A percentile compares a stretch with the other conserved stretches of the same genome.
Conservation (phyloP, 2,888 invertebrate species). For the Oligia fasciuncula region DNA sequence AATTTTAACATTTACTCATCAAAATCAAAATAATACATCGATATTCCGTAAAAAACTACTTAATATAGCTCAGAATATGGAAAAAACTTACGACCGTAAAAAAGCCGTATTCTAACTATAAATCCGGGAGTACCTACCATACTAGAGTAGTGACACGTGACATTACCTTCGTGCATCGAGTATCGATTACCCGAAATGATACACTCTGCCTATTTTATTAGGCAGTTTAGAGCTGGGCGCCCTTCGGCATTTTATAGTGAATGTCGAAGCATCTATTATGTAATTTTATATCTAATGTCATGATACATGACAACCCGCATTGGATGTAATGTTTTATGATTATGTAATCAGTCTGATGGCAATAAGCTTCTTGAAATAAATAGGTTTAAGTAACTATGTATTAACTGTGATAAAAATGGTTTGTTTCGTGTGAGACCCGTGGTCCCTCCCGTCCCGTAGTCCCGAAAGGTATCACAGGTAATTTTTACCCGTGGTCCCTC, state of each 20-base stretch:
- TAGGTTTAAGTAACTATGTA: neutral
- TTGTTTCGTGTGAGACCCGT: too few relatives aligned
- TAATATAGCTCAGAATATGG: neutral
- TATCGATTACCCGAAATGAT: slow-evolving; percentile 54
- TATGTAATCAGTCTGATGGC: neutral
- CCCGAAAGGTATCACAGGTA: too few relatives aligned
- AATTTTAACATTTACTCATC: neutral
- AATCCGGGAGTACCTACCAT: slow-evolving; percentile 16
- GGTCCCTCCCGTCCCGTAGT: too few relatives aligned
- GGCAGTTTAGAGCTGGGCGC: slow-evolving; percentile 46
- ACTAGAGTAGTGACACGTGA: slow-evolving; percentile 39
- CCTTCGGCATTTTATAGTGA: slow-evolving; percentile 60
- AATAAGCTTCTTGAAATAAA: slow-evolving; percentile 5
- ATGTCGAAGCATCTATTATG: slow-evolving; percentile 45
- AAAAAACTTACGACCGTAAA: neutral
- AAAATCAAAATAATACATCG: neutral
- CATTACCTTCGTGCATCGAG: slow-evolving; percentile 46
- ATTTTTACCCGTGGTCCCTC: too few relatives aligned
- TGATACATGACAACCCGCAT: slow-evolving; percentile 35
- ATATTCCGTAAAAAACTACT: neutral
- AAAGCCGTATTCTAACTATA: slow-evolving; percentile 14
- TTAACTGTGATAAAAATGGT: neutral
- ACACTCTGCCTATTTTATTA: slow-evolving; percentile 57
- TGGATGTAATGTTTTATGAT: slow-evolving; percentile 36
- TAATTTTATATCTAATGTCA: slow-evolving; percentile 48